Evolutionary conservation across 1,140 invertebrate species (phyloP).

Genomic region (Megalonaias nervosa): DNA sequence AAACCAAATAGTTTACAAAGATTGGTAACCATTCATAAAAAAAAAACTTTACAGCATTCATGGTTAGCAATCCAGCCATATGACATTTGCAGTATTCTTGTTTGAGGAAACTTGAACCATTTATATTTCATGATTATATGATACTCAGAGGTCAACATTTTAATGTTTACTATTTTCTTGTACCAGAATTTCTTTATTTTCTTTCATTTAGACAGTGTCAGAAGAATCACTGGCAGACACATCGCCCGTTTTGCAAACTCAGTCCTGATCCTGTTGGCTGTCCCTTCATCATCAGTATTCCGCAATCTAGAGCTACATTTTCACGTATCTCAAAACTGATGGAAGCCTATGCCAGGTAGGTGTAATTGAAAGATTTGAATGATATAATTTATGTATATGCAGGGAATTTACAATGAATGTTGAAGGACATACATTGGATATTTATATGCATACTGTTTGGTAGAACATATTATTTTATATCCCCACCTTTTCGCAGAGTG

Average conservation of each 20-base stretch:
- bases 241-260: constrained; percentile 67
- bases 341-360: constrained; percentile 71
- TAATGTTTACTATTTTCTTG: background rate
- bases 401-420: too few species aligned
- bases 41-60: too few species aligned
- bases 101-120: background rate
- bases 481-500: too few species aligned
- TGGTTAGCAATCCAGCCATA: too few species aligned
- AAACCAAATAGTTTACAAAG: too few species aligned
- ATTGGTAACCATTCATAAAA: too few species aligned
- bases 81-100: background rate
- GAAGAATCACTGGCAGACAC: constrained; percentile 70
- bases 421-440: too few species aligned
- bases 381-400: too few species aligned
- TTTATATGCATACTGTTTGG: too few species aligned
- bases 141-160: background rate
- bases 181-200: background rate
- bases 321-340: constrained; percentile 68
- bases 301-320: constrained; percentile 72
- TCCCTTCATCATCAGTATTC: constrained; percentile 74
- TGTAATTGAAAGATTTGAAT: too few species aligned
- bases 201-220: constrained; percentile 69
- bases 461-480: too few species aligned
- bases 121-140: background rate
- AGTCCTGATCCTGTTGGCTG: constrained; percentile 71